Conservation (phyloP, 2,888 invertebrate genomes). For the Drosophila melanosoma region DNA sequence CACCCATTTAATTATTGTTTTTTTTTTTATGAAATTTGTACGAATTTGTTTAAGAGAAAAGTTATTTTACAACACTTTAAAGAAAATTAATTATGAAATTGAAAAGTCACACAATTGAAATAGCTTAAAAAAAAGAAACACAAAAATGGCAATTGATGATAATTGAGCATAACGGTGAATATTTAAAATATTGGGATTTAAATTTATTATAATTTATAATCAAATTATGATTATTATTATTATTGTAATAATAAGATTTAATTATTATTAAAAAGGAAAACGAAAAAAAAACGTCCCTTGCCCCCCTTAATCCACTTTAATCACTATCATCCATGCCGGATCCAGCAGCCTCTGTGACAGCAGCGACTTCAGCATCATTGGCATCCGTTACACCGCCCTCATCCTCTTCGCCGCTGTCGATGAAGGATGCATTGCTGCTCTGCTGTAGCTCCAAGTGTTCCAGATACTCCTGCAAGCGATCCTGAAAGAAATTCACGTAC, state of each 20-base stretch:
- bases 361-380: constrained; percentile 73
- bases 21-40: constrained; percentile 60
- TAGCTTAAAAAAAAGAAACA: constrained; percentile 49
- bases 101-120: constrained; percentile 52
- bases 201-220: constrained; percentile 81
- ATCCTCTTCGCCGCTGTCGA: constrained; percentile 64
- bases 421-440: constrained; percentile 67
- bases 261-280: constrained; percentile 80
- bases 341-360: constrained; percentile 58
- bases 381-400: constrained; percentile 54
- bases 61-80: constrained; percentile 47
- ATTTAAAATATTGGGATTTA: constrained; percentile 80
- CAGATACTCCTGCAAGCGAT: constrained; percentile 81
- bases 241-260: constrained; percentile 82
- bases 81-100: constrained; percentile 34
- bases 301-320: constrained; percentile 26
- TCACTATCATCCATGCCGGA: constrained; percentile 71
- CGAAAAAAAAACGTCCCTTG: constrained; percentile 19
- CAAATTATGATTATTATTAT: constrained; percentile 74
- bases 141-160: constrained; percentile 47
- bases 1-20: constrained; percentile 52
- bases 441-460: constrained; percentile 82
- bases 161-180: constrained; percentile 67
- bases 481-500: constrained; percentile 83
- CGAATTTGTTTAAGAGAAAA: constrained; percentile 70